Conservation (phyloP, 1,140 invertebrate genomes). For the Ganaspis sp. region DNA sequence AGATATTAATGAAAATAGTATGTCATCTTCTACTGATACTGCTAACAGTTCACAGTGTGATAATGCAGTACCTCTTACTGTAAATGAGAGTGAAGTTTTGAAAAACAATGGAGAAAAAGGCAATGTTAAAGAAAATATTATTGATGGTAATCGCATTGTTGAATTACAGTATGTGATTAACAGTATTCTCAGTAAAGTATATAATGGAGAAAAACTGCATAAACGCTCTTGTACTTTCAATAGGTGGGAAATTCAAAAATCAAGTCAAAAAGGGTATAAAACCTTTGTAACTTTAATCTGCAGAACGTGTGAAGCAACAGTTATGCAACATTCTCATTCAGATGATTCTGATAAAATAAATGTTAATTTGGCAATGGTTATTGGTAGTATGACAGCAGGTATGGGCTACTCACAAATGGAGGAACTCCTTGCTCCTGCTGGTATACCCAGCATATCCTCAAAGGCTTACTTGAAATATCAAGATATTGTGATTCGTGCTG, state of each 20-base stretch:
- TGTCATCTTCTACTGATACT: too few species aligned
- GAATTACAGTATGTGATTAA: neutral
- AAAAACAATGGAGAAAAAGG: too few species aligned
- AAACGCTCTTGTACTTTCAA: neutral
- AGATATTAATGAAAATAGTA: too few species aligned
- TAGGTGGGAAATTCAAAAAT: neutral
- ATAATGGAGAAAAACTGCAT: neutral
- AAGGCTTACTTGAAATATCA: neutral
- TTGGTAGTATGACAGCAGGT: neutral
- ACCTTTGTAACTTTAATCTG: neutral
- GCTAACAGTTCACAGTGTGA: too few species aligned
- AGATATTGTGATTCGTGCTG: neutral
- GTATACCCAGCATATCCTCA: neutral
- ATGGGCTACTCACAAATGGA: neutral
- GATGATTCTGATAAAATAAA: neutral
- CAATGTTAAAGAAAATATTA: too few species aligned
- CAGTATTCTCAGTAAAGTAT: neutral
- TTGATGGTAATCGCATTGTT: neutral
- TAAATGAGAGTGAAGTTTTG: too few species aligned
- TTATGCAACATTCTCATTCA: neutral
- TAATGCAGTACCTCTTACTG: too few species aligned
- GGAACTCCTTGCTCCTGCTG: neutral
- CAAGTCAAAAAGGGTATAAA: neutral
- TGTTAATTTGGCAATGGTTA: neutral
- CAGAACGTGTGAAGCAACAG: neutral